These are phyloP conservation scores for Sterrhoptilus dennistouni DNA, from an alignment of 2,113 vertebrate species.

Conservation along the genomic window DNA sequence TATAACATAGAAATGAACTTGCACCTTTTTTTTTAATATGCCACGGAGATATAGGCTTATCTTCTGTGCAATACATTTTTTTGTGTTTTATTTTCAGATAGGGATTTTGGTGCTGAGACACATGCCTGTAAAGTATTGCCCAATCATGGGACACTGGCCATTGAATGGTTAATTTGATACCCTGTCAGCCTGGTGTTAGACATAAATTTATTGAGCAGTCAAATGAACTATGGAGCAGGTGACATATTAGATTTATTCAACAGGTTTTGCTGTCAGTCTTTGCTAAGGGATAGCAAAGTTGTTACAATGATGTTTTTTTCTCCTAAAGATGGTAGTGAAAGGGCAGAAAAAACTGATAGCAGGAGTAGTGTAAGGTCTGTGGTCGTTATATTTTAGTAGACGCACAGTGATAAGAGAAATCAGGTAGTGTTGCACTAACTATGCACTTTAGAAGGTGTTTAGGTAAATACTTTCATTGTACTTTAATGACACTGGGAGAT, in stretches of 20 bases:
- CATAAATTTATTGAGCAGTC: neutral
- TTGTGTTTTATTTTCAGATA: neutral
- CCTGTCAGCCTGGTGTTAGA: neutral
- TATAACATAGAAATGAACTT: neutral
- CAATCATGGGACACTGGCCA: accelerated
- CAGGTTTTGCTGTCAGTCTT: neutral
- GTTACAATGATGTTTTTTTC: neutral
- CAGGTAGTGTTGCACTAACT: neutral
- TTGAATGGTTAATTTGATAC: neutral
- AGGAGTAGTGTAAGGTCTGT: neutral
- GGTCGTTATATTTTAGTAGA: neutral
- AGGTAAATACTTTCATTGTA: neutral
- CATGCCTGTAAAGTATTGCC: neutral
- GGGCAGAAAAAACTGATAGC: neutral
- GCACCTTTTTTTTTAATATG: neutral
- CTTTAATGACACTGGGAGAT: neutral
- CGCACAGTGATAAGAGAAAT: neutral
- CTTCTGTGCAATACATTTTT: neutral
- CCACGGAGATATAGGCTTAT: neutral
- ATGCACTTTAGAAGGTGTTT: neutral
- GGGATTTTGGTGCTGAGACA: neutral
- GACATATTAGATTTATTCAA: neutral
- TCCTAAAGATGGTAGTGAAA: neutral
- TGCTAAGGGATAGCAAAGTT: neutral
- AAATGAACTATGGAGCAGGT: neutral